Conservation (phyloP, 2,113 vertebrate genomes). For the Pomatorhinus ruficollis region DNA sequence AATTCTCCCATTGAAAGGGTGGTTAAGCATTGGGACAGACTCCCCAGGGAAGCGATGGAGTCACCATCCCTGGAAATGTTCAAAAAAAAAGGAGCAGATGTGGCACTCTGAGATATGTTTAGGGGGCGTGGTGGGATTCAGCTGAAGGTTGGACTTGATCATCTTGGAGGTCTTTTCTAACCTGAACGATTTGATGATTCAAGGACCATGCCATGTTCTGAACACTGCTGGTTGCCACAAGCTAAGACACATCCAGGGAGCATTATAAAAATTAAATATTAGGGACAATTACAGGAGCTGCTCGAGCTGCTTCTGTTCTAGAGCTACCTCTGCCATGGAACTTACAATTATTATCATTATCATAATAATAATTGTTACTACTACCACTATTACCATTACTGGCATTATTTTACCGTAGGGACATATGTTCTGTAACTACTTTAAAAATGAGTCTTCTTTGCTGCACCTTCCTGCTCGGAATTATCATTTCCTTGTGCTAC, state of each 20-base stretch:
- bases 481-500: not conserved
- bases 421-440: not conserved
- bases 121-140: accelerated
- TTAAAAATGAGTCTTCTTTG: not conserved
- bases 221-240: not conserved
- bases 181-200: not conserved
- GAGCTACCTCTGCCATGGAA: not conserved
- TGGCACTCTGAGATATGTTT: not conserved
- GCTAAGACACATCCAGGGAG: not conserved
- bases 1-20: not conserved
- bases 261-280: not conserved
- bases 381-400: not conserved
- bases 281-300: not conserved
- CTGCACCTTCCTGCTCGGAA: not conserved
- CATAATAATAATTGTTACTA: not conserved
- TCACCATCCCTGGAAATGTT: not conserved
- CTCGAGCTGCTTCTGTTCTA: not conserved
- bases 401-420: not conserved
- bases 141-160: not conserved
- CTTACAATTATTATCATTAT: not conserved
- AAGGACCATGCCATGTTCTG: not conserved
- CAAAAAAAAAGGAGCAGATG: not conserved
- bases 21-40: not conserved
- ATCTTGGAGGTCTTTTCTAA: not conserved
- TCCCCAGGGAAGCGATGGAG: not conserved